Percentiles rank a stretch among this genome's conserved stretches.
Conservation (phyloP, 2,888 invertebrate species). For the Diaperis boleti region DNA sequence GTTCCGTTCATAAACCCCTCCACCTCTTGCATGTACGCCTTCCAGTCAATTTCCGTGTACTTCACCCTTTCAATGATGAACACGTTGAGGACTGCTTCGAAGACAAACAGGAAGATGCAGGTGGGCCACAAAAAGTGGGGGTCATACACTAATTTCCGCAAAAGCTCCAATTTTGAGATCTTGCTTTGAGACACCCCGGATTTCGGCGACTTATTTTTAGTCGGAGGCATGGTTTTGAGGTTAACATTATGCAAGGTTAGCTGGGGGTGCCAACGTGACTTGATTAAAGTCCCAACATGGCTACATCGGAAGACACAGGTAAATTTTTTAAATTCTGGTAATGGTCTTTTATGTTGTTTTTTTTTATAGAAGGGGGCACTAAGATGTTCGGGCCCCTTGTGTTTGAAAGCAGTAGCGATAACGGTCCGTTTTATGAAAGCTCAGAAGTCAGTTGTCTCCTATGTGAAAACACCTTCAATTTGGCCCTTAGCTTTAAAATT, state of each 20-base stretch:
- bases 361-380: neutral
- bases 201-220: conserved; percentile 36
- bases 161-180: conserved; percentile 69
- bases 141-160: conserved; percentile 73
- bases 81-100: conserved; percentile 82
- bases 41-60: conserved; percentile 99
- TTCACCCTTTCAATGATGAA: conserved; percentile 80
- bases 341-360: no score
- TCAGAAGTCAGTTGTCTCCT: conserved; percentile 70
- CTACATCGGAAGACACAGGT: neutral
- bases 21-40: conserved; percentile 99
- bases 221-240: conserved; percentile 36
- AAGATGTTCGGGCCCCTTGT: conserved; percentile 29
- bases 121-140: conserved; percentile 75
- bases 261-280: neutral
- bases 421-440: neutral
- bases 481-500: conserved; percentile 70
- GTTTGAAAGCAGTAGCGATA: neutral
- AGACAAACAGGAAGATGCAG: conserved; percentile 74
- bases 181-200: conserved; percentile 13
- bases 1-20: conserved; percentile 97
- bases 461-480: conserved; percentile 70
- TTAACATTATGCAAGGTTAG: conserved; percentile 4
- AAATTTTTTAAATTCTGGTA: no score
- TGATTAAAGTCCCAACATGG: neutral